These are phyloP conservation scores for Notothenia coriiceps DNA, from an alignment of 2,113 vertebrate genomes.

Conservation along the genomic window DNA sequence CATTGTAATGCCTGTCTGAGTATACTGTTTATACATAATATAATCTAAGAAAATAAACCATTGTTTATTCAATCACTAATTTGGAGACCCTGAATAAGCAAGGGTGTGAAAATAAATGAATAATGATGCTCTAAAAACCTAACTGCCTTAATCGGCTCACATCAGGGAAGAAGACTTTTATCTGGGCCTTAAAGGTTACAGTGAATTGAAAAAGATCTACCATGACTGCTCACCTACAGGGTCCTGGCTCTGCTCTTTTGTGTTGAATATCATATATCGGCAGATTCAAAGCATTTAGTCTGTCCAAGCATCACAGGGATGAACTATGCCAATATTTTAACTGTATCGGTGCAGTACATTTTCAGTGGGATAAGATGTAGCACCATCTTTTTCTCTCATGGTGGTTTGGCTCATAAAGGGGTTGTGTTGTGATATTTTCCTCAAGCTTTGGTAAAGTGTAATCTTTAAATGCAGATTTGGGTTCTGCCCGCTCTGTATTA, in stretches of 20 bases:
- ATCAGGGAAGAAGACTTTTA: constrained; percentile 50
- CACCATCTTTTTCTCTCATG: too few species aligned
- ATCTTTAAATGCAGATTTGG: too few species aligned
- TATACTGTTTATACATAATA: not conserved
- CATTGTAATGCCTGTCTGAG: not conserved
- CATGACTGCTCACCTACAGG: constrained; percentile 43
- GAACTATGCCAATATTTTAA: too few species aligned
- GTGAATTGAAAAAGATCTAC: constrained; percentile 53
- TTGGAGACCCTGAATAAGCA: not conserved
- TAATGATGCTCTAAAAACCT: not conserved
- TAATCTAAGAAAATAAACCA: not conserved
- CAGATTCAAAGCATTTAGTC: not conserved
- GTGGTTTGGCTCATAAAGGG: too few species aligned
- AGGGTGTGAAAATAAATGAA: not conserved
- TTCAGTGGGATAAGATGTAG: too few species aligned
- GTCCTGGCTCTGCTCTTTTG: not conserved
- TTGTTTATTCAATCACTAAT: not conserved
- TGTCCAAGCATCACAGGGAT: too few species aligned
- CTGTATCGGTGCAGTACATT: too few species aligned
- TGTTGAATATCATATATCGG: not conserved
- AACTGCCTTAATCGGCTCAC: constrained; percentile 1
- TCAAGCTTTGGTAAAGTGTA: too few species aligned
- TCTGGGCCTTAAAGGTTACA: constrained; percentile 58
- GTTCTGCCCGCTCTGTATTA: too few species aligned
- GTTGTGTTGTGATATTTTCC: too few species aligned